These are phyloP conservation scores for Coregonus ussuriensis DNA, from an alignment of 2,797 vertebrate genomes.

Conservation along the genomic window DNA sequence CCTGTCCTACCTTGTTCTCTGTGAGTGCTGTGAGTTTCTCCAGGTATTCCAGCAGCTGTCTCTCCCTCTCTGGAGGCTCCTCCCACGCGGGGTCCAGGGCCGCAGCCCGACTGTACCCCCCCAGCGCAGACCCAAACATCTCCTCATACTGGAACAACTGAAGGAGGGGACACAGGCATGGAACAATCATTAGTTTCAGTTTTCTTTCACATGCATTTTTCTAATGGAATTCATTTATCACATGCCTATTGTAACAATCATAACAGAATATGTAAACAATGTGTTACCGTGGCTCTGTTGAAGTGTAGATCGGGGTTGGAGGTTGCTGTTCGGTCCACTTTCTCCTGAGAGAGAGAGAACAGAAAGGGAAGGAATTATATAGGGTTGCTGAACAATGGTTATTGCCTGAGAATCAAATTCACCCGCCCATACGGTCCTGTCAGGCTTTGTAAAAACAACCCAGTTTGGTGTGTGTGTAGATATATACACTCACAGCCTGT, in stretches of 20 bases:
- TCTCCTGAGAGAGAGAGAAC: conserved; percentile 73
- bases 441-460: not conserved
- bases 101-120: conserved; percentile 82
- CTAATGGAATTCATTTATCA: not conserved
- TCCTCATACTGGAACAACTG: conserved; percentile 90
- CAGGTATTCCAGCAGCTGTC: conserved; percentile 84
- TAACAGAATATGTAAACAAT: not conserved
- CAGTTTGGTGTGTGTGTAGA: not conserved
- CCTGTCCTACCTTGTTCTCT: conserved; percentile 80
- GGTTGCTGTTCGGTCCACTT: conserved; percentile 81
- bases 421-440: no score
- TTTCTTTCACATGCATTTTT: not conserved
- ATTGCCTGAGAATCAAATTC: not conserved
- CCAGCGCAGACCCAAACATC: conserved; percentile 84
- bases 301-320: conserved; percentile 89
- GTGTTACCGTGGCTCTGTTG: conserved; percentile 78
- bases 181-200: not conserved
- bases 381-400: not conserved
- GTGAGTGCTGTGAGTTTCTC: conserved; percentile 78
- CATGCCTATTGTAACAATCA: not conserved
- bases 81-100: conserved; percentile 83
- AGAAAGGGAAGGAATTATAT: not conserved
- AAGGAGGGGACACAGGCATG: not conserved
- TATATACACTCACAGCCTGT: conserved; percentile 82
- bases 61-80: conserved; percentile 80